Base-by-base conservation (phyloP, 2,797 vertebrate genomes). In the Sebastes wilsoni region DNA sequence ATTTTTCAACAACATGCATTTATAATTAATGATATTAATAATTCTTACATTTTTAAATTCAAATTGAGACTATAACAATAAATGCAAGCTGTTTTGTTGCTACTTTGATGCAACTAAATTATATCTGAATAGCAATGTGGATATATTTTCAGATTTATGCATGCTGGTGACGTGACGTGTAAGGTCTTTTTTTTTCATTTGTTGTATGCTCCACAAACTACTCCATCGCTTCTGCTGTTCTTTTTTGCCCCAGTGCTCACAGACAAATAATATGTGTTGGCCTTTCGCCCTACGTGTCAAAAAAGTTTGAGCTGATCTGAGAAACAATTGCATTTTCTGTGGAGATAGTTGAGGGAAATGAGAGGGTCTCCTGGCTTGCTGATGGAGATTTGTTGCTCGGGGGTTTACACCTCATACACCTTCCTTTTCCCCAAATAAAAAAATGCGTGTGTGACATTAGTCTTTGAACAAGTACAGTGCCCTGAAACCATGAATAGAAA, bases 401-500 rank as follows among this genome's bases (percentile, higher is more conserved):
- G 91, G 91, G 80, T 85, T 90, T 87, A 87, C 78, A 80, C 86
- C 72, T 87, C 46, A 67, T 75, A 68, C 66, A 84, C 72, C 72
- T 73, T 68, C 49, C 23, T 55, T 77, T 77, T 70, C 36, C 36
- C 28, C 46, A 84, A 79, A 73, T 71, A 66, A 80, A 83, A 72
- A 66, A 87, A 85, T 67, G 73, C 75, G 83, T 82, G 87, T 91
- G 91, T 94, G 94, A 94, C 93, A 94, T 94, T 94, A 87, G 90
- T 89, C 87, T 92, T 79, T 90, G 84, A 92, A 89, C 92, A 94
- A 89, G 76, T 81, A 88, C 72, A 65, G 85, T 90, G 87, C 88
- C 88, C 91, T 83, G 88, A 93, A 94, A 93, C 91, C 93, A 93
- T 90, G 86, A 92, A 93, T 89, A 92, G 69, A 94, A 93, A 93